phyloP scores from a whole-genome alignment of 2,888 invertebrate genomes.

The Frankliniella intonsa region DNA sequence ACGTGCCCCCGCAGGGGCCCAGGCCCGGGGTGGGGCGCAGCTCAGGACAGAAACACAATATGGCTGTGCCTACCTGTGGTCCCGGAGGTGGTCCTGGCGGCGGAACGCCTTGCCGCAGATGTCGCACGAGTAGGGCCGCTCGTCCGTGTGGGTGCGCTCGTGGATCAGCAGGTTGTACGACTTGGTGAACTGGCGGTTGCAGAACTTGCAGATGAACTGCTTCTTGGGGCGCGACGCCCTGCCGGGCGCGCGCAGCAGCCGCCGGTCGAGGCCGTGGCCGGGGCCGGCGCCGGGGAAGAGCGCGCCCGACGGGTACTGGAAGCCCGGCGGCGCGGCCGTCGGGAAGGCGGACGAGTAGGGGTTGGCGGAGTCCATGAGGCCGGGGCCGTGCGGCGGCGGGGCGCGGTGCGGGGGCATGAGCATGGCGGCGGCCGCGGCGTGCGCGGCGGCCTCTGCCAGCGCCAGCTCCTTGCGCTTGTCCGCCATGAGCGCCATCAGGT shows the following conservation, averaged over 20 bases:
- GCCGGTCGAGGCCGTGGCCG: slow-evolving; percentile 55
- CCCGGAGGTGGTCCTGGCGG: slow-evolving; percentile 87
- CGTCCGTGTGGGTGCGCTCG: slow-evolving; percentile 94
- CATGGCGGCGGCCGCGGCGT: slow-evolving; percentile 52
- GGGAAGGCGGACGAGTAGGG: slow-evolving; percentile 39
- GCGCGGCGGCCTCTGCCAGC: slow-evolving; percentile 63
- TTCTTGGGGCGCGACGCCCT: slow-evolving; percentile 59
- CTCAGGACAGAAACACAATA: slow-evolving; percentile 33
- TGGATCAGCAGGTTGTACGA: slow-evolving; percentile 97
- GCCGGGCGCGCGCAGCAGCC: slow-evolving; percentile 52
- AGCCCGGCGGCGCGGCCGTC: slow-evolving; percentile 55
- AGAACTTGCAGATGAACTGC: slow-evolving; percentile 96
- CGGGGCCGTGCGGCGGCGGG: slow-evolving; percentile 54
- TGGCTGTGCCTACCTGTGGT: slow-evolving; percentile 64
- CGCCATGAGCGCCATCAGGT: slow-evolving; percentile 86
- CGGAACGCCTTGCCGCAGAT: slow-evolving; percentile 95
- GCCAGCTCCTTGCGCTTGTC: slow-evolving; percentile 81
- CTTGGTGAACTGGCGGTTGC: slow-evolving; percentile 95
- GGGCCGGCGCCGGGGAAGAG: slow-evolving; percentile 47
- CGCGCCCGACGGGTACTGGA: slow-evolving; percentile 57
- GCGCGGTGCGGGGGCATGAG: slow-evolving; percentile 60
- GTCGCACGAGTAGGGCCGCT: slow-evolving; percentile 92
- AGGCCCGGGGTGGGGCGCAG: background rate
- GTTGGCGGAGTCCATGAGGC: slow-evolving; percentile 48
- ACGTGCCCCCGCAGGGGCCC: too few relatives aligned